These are phyloP conservation scores for Euzophera pinguis DNA, from an alignment of 2,888 invertebrate species.

Conservation along the genomic window DNA sequence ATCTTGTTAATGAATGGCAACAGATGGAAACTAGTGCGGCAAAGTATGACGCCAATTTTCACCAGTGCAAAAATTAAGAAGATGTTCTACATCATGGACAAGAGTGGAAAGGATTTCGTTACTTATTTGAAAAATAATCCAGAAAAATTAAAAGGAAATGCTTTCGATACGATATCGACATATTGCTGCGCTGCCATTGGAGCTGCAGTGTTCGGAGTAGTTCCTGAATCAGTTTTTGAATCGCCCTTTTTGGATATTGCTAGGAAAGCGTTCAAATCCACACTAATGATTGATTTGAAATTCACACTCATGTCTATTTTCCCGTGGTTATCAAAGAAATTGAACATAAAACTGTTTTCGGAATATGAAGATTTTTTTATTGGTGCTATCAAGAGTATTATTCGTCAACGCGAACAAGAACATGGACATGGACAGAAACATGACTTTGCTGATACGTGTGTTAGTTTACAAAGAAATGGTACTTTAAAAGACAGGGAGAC, in stretches of 20 bases:
- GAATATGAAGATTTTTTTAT: conserved; percentile 51
- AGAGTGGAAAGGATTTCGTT: conserved; percentile 45
- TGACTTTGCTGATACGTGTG: conserved; percentile 54
- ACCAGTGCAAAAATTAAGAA: conserved; percentile 53
- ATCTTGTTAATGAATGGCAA: conserved; percentile 41
- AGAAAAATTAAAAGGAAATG: conserved; percentile 28
- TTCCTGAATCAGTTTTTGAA: conserved; percentile 37
- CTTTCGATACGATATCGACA: conserved; percentile 32
- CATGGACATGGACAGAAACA: conserved; percentile 28
- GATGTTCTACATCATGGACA: conserved; percentile 52
- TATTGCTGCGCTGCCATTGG: conserved; percentile 48
- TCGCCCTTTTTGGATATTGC: conserved; percentile 19
- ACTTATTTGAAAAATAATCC: conserved; percentile 37
- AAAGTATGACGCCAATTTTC: conserved; percentile 55
- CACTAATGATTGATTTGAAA: conserved; percentile 20
- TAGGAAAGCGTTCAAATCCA: conserved; percentile 17
- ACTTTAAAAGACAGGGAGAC: conserved; percentile 41
- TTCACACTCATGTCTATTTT: conserved; percentile 23
- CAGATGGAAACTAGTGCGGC: conserved; percentile 54
- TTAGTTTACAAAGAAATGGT: conserved; percentile 50
- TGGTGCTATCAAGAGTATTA: conserved; percentile 43
- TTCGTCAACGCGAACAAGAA: conserved; percentile 35
- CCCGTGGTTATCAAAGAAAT: conserved; percentile 4
- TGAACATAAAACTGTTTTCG: conserved; percentile 45
- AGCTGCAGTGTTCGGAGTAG: conserved; percentile 30